These are phyloP conservation scores for Odontophorus gujanensis DNA, from an alignment of 2,113 vertebrate species.

Conservation along the genomic window DNA sequence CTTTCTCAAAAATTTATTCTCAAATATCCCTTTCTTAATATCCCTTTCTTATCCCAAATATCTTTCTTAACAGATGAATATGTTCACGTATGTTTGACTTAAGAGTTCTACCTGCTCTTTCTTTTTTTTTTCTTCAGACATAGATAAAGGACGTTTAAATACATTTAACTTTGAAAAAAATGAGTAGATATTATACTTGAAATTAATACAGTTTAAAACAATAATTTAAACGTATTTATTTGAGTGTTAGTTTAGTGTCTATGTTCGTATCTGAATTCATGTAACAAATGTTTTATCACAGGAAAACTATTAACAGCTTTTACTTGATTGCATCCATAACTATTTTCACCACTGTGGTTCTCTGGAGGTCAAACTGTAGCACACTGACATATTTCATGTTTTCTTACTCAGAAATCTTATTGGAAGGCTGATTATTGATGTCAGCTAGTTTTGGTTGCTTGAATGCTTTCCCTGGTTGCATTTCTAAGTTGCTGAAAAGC, in stretches of 20 bases:
- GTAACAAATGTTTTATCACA: neutral
- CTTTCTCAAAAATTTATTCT: neutral
- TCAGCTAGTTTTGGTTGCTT: neutral
- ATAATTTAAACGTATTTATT: neutral
- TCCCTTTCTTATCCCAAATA: too few species aligned
- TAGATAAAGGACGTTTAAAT: neutral
- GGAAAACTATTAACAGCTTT: neutral
- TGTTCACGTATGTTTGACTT: neutral
- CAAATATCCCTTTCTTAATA: neutral
- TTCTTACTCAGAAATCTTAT: neutral
- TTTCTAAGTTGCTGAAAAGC: neutral
- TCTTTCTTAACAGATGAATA: neutral
- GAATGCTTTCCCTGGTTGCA: neutral
- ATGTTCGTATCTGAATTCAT: neutral
- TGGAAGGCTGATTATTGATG: neutral
- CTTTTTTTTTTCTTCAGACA: neutral
- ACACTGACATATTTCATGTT: neutral
- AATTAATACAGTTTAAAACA: too few species aligned
- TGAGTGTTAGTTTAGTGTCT: neutral
- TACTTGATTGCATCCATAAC: neutral
- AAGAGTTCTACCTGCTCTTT: neutral
- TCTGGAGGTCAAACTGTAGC: neutral
- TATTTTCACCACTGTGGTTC: neutral
- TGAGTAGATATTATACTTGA: neutral
- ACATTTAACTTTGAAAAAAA: neutral